These are phyloP conservation scores for Syndactyla subalaris DNA, from an alignment of 2,797 vertebrate genomes.

Conservation along the genomic window DNA sequence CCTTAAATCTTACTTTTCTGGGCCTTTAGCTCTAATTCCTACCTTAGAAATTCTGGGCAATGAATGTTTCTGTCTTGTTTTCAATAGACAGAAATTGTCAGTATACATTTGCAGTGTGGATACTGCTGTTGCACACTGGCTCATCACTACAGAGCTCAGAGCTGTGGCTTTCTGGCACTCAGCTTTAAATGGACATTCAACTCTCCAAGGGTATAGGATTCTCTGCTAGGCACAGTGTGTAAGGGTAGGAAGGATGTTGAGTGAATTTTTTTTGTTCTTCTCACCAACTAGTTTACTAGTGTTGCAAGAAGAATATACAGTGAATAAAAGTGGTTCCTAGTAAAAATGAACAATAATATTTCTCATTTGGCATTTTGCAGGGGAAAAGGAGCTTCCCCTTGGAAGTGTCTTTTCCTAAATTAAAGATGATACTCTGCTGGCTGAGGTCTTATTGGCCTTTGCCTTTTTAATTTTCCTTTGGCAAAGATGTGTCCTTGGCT, in stretches of 20 bases:
- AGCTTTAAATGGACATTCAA: neutral
- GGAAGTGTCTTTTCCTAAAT: neutral
- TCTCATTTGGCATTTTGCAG: neutral
- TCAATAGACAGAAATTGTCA: neutral
- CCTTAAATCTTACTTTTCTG: neutral
- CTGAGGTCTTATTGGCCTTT: neutral
- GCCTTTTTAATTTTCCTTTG: neutral
- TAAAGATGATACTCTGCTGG: neutral
- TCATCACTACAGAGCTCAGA: neutral
- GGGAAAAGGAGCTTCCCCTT: neutral
- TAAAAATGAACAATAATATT: neutral
- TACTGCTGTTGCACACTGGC: neutral
- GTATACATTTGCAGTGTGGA: neutral
- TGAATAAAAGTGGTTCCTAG: neutral
- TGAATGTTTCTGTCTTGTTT: neutral
- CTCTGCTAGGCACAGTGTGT: neutral
- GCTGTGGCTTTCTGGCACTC: neutral
- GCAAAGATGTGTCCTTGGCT: neutral
- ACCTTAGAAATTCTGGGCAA: neutral
- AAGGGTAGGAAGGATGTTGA: neutral
- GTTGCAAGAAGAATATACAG: neutral
- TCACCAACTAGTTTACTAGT: neutral
- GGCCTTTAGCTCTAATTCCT: neutral
- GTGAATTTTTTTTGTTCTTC: neutral
- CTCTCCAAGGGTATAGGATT: neutral